Conservation (phyloP, 2,888 invertebrate species). For the Elegia similella region DNA sequence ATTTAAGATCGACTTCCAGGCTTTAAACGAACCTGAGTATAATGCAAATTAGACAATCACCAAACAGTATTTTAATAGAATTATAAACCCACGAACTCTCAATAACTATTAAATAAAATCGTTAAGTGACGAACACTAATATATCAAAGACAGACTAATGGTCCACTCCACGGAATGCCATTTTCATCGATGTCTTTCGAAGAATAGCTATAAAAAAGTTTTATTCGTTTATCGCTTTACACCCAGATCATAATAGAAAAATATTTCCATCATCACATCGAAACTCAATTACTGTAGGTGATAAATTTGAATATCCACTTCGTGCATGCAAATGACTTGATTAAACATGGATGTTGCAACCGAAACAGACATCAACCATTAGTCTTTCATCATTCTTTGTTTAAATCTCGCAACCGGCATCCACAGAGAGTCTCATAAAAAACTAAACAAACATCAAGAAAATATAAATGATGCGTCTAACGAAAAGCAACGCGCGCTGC, state of each 20-base stretch:
- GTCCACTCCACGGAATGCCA: conserved; percentile 2
- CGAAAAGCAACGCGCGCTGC: conserved; percentile 65
- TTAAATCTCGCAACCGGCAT: conserved; percentile 65
- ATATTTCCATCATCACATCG: conserved; percentile 55
- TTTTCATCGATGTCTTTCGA: conserved; percentile 8
- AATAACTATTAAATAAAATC: not conserved
- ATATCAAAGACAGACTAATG: conserved; percentile 1
- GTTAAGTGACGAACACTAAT: not conserved
- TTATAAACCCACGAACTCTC: not conserved
- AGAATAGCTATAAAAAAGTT: conserved; percentile 26
- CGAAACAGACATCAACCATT: conserved; percentile 70
- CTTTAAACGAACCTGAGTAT: not conserved
- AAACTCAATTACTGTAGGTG: conserved; percentile 58
- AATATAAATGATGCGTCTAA: conserved; percentile 80
- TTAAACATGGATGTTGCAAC: conserved; percentile 70
- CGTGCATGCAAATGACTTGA: conserved; percentile 68
- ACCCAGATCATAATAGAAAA: conserved; percentile 50
- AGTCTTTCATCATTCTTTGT: conserved; percentile 77
- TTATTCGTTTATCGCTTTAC: conserved; percentile 50
- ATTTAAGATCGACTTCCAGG: not conserved
- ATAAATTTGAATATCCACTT: conserved; percentile 61
- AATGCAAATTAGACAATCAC: not conserved
- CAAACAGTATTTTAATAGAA: not conserved
- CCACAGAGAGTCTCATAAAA: conserved; percentile 64
- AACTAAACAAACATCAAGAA: conserved; percentile 74